phyloP scores from a whole-genome alignment of 2,888 invertebrate species.

The Kuschelorhynchus macadamiae region DNA sequence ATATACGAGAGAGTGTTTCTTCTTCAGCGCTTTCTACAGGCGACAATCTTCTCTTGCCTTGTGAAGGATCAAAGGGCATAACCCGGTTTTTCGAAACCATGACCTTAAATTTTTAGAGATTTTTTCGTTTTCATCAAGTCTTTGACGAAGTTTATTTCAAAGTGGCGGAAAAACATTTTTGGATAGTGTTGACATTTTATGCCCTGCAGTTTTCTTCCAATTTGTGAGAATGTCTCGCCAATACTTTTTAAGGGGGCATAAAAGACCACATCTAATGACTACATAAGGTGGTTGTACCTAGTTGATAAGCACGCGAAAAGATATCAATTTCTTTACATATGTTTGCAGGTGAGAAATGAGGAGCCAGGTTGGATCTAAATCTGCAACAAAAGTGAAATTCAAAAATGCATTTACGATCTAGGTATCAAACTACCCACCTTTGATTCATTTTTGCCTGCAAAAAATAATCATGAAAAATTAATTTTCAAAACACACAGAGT shows the following conservation, averaged over 20 bases:
- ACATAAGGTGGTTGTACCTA: conserved; percentile 61
- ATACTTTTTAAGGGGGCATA: conserved; percentile 60
- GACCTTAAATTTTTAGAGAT: conserved; percentile 33
- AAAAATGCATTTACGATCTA: too few species aligned
- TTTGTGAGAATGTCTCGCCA: conserved; percentile 31
- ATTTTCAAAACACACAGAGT: too few species aligned
- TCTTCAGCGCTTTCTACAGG: conserved; percentile 18
- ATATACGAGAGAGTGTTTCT: background rate
- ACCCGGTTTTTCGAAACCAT: conserved; percentile 40
- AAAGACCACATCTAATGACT: conserved; percentile 62
- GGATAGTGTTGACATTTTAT: conserved; percentile 25
- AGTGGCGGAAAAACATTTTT: conserved; percentile 36
- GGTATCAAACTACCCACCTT: too few species aligned
- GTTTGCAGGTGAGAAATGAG: conserved; percentile 57
- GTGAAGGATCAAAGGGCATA: conserved; percentile 33
- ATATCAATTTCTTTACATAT: too few species aligned
- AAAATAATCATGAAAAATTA: too few species aligned
- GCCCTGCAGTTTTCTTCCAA: conserved; percentile 29
- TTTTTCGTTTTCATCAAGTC: conserved; percentile 19
- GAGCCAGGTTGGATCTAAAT: conserved; percentile 63
- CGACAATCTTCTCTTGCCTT: conserved; percentile 16
- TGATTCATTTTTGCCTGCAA: too few species aligned
- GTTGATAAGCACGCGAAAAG: conserved; percentile 62
- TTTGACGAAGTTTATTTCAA: conserved; percentile 16
- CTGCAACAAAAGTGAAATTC: background rate